Percentiles rank a stretch among this genome's conserved stretches.
Evolutionary conservation across 1,140 invertebrate species (phyloP).

Genomic region (Aphaenogaster ashmeadi): DNA sequence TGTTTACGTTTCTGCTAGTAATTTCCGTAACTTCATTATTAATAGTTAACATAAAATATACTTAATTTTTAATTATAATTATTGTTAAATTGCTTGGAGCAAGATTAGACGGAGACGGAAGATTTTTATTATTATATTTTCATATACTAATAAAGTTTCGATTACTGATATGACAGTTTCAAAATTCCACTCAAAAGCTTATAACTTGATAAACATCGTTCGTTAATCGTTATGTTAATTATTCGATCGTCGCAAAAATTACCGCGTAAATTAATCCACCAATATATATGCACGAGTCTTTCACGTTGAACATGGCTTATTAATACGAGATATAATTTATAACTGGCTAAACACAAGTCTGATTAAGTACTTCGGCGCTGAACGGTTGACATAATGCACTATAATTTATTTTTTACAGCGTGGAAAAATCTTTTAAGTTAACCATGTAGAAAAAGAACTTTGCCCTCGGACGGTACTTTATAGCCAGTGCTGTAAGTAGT

Average conservation of each 20-base stretch:
- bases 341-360: conserved; percentile 39
- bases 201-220: background rate
- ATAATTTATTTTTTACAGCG: conserved; percentile 31
- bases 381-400: conserved; percentile 13
- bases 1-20: background rate
- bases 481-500: conserved; percentile 13
- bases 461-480: background rate
- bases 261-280: background rate
- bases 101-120: background rate
- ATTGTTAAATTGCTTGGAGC: background rate
- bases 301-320: background rate
- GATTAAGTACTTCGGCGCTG: conserved; percentile 45
- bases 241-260: background rate
- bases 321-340: conserved; percentile 44
- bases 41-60: background rate
- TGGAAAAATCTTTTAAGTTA: conserved; percentile 42
- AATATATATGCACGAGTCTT: background rate
- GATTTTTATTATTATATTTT: background rate
- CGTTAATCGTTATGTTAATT: background rate
- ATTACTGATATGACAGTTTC: background rate
- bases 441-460: conserved; percentile 31
- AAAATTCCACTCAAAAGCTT: background rate
- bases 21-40: background rate
- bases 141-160: background rate
- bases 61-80: background rate